Base-by-base conservation (phyloP, 2,888 invertebrate genomes). In the Brachyptera risi region DNA sequence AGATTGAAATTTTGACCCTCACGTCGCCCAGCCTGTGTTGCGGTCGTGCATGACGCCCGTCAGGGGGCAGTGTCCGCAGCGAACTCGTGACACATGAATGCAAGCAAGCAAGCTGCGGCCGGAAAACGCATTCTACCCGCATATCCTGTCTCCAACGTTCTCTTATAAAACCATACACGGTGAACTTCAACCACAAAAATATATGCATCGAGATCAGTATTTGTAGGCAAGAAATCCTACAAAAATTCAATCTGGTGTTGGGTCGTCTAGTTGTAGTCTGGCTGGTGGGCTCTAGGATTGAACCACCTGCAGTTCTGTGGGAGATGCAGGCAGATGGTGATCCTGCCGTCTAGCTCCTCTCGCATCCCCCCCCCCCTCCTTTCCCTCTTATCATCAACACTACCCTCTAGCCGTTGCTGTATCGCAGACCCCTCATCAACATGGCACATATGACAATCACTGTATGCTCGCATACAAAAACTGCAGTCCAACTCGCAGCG, bases 91-190 rank as follows among this genome's bases (percentile, higher is more conserved):
- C 7, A n/a, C n/a, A n/a, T n/a, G n/a, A n/a, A n/a, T n/a, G 5
- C 35, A 31, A 5, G 7, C 35, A 31, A 11, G 35, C 35, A 11
- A 31, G 38, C 13, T 17, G n/a, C 21, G 49, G 24, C 50, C 4
- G 50, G 50, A 51, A 51, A 51, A 51, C 50, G 50, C 27, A 51
- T 51, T 51, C 17, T 51, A 27, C 50, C 50, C 50, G 27, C 50
- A 51, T 51, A 51, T 51, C 50, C 50, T 51, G 50, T 51, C 50
- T 9, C n/a, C n/a, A n/a, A n/a, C n/a, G n/a, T n/a, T n/a, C n/a
- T n/a, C n/a, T n/a, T n/a, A 38, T 38, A 17, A 4, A 11, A n/a
- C n/a, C 17, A 15, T n/a, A 1, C 50, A 50, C 13, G 50, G 13
- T 13, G 37, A 9, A 1, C 7, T 17, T 23, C 21, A 7, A 2